A percentile compares a stretch with the other conserved stretches of the same genome.
phyloP scores from a whole-genome alignment of 2,113 vertebrate genomes.

The Junco hyemalis region DNA sequence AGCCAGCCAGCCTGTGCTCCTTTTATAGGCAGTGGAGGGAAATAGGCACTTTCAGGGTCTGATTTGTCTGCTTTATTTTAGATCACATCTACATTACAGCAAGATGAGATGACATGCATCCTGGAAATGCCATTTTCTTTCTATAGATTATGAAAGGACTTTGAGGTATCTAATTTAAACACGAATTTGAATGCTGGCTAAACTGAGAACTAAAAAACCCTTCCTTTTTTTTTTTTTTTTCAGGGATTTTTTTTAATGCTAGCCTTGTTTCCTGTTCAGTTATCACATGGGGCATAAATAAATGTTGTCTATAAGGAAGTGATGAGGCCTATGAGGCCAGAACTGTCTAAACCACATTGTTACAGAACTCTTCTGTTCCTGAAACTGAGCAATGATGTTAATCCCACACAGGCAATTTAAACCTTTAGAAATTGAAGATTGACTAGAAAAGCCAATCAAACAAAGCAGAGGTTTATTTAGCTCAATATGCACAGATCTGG shows the following conservation, averaged over 20 bases:
- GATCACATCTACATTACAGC: neutral
- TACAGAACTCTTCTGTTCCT: neutral
- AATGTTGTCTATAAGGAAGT: neutral
- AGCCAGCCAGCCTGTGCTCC: constrained; percentile 4
- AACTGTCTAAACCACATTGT: neutral
- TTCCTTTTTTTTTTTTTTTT: neutral
- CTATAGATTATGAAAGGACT: neutral
- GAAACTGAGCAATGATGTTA: neutral
- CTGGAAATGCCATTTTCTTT: neutral
- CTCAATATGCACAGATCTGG: neutral
- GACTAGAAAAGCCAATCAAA: neutral
- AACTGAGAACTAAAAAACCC: neutral
- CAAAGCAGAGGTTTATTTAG: neutral
- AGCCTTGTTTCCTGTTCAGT: neutral
- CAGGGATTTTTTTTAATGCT: neutral
- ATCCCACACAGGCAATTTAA: neutral
- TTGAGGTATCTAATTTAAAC: neutral
- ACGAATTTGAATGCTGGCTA: neutral
- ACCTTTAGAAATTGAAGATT: neutral
- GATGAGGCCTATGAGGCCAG: neutral
- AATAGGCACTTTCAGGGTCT: neutral
- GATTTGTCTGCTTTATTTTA: neutral
- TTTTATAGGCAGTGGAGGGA: constrained; percentile 4
- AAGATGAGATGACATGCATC: neutral
- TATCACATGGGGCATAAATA: neutral